Evolutionary conservation across 2,113 vertebrate species (phyloP).

Genomic region (Sphyrna mokarran): DNA sequence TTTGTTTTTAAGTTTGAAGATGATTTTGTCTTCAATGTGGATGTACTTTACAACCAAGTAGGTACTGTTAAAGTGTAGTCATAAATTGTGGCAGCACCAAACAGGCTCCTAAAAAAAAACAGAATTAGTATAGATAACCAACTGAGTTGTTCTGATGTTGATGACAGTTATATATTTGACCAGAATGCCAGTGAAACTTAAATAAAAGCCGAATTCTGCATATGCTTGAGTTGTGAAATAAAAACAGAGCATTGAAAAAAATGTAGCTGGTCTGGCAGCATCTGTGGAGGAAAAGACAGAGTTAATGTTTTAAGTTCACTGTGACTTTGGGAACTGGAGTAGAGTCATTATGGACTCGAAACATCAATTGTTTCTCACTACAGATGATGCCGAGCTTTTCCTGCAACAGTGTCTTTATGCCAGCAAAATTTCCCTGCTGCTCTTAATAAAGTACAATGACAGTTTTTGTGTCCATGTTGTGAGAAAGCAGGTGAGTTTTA

Average conservation of each 20-base stretch:
- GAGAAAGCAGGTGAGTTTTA: neutral
- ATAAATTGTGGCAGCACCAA: neutral
- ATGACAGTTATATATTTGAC: neutral
- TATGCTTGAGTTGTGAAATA: no score
- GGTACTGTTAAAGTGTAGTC: neutral
- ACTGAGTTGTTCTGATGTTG: neutral
- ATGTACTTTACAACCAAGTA: neutral
- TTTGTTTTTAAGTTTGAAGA: neutral
- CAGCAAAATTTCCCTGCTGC: neutral
- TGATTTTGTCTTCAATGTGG: neutral
- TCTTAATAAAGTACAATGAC: neutral
- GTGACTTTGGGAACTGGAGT: no score
- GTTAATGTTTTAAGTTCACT: no score
- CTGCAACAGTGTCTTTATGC: no score
- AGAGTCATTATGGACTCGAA: no score
- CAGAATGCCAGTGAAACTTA: neutral
- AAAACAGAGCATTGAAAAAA: no score
- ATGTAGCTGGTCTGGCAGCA: no score
- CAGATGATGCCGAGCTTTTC: no score
- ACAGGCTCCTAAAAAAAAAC: neutral
- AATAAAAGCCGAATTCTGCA: no score
- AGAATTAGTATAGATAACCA: neutral
- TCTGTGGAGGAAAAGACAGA: no score
- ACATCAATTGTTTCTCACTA: no score
- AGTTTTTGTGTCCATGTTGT: neutral